Evolutionary conservation across 1,140 invertebrate genomes (phyloP).

Genomic region (Aphidius ervi): DNA sequence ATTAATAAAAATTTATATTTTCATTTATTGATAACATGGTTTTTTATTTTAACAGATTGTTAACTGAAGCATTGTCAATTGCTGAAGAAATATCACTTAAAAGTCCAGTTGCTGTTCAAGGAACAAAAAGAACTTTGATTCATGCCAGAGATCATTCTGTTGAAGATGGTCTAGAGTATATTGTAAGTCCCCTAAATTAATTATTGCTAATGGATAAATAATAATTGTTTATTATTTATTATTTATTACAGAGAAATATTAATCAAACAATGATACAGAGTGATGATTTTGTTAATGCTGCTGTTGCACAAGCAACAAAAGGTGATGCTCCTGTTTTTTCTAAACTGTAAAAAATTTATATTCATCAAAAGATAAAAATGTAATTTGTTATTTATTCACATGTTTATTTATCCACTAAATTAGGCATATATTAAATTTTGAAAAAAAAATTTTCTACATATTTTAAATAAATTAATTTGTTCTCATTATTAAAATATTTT

Average conservation of each 20-base stretch:
- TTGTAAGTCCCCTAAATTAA: conserved; percentile 60
- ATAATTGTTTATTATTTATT: conserved; percentile 23
- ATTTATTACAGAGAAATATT: conserved; percentile 63
- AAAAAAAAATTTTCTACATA: neutral
- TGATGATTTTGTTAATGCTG: conserved; percentile 83
- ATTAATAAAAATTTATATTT: neutral
- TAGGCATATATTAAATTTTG: neutral
- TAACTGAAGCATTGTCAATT: conserved; percentile 67
- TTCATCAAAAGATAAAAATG: neutral
- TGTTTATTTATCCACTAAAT: neutral
- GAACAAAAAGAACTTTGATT: conserved; percentile 76
- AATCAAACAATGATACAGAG: conserved; percentile 87
- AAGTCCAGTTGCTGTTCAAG: conserved; percentile 92
- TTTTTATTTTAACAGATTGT: conserved; percentile 54
- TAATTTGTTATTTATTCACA: neutral
- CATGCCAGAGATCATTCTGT: conserved; percentile 86
- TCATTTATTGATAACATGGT: neutral
- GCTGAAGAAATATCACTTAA: conserved; percentile 81
- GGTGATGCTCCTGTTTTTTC: conserved; percentile 63
- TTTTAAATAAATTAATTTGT: no score
- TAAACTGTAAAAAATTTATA: conserved; percentile 58
- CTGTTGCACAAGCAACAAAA: conserved; percentile 71
- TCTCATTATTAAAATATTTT: neutral
- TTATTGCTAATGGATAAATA: neutral
- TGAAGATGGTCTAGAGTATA: conserved; percentile 79